Conservation (phyloP, 2,888 invertebrate genomes). For the Macropis europaea region DNA sequence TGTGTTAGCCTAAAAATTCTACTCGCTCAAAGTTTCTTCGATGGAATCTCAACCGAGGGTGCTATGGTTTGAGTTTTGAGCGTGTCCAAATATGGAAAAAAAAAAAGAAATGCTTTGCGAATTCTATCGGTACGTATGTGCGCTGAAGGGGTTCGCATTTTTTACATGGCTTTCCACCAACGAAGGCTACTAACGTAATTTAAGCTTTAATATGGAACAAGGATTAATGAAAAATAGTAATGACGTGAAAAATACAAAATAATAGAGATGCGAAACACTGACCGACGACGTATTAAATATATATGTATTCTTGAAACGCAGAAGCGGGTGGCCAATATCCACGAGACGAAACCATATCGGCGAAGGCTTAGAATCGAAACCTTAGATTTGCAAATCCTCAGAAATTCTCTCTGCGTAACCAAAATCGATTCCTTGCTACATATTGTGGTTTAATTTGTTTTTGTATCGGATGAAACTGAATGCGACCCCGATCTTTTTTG, state of each 20-base stretch:
- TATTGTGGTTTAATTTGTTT: neutral
- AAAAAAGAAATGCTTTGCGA: constrained; percentile 49
- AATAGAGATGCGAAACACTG: too few species aligned
- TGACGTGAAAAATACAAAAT: too few species aligned
- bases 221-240: neutral
- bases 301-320: neutral
- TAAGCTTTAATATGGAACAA: constrained; percentile 6
- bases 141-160: constrained; percentile 44
- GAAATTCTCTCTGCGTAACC: constrained; percentile 4
- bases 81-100: constrained; percentile 16
- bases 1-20: constrained; percentile 53
- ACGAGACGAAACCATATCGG: too few species aligned
- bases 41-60: constrained; percentile 61
- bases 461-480: neutral
- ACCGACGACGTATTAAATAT: too few species aligned
- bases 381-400: too few species aligned
- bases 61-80: constrained; percentile 62
- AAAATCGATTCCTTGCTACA: constrained; percentile 1
- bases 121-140: constrained; percentile 42
- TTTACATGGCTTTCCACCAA: neutral
- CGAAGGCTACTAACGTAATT: neutral
- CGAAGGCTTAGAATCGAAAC: too few species aligned
- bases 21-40: constrained; percentile 42
- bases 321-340: too few species aligned
- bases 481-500: neutral